phyloP scores from a whole-genome alignment of 1,140 invertebrate species.

The Laupala kohalensis region DNA sequence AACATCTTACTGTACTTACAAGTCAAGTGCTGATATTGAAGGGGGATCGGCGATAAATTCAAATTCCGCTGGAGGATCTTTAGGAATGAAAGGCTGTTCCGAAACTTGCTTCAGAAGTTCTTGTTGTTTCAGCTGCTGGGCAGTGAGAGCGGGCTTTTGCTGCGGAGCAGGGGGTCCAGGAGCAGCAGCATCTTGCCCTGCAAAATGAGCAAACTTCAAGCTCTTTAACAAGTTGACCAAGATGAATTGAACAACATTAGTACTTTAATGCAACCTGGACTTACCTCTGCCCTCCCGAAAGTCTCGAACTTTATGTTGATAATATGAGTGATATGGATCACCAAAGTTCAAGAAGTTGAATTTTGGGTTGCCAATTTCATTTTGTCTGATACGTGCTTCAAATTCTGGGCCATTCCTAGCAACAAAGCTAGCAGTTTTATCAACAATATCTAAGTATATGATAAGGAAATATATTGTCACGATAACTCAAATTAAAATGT shows the following conservation, averaged over 20 bases:
- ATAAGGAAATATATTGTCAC: neutral
- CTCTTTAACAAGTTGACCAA: neutral
- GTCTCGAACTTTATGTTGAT: conserved; percentile 95
- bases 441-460: conserved; percentile 74
- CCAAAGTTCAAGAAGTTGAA: conserved; percentile 95
- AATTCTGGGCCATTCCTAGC: conserved; percentile 97
- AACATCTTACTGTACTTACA: conserved; percentile 43
- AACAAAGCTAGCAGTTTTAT: conserved; percentile 97
- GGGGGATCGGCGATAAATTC: conserved; percentile 98
- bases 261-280: neutral
- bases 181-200: conserved; percentile 19
- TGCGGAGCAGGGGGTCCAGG: conserved; percentile 15
- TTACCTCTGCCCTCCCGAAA: conserved; percentile 80
- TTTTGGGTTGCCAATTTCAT: conserved; percentile 94
- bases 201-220: neutral
- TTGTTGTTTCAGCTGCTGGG: conserved; percentile 74
- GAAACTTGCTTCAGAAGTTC: conserved; percentile 75
- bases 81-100: conserved; percentile 78
- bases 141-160: conserved; percentile 40
- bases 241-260: neutral
- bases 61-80: conserved; percentile 89
- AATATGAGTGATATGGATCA: conserved; percentile 98
- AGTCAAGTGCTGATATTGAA: conserved; percentile 94
- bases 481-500: neutral
- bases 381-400: conserved; percentile 89